A percentile compares a stretch with the other conserved stretches of the same genome.
Evolutionary conservation across 37 sponge, comb jelly and placozoan species (phyloP).

Genomic region (Bolinopsis microptera): DNA sequence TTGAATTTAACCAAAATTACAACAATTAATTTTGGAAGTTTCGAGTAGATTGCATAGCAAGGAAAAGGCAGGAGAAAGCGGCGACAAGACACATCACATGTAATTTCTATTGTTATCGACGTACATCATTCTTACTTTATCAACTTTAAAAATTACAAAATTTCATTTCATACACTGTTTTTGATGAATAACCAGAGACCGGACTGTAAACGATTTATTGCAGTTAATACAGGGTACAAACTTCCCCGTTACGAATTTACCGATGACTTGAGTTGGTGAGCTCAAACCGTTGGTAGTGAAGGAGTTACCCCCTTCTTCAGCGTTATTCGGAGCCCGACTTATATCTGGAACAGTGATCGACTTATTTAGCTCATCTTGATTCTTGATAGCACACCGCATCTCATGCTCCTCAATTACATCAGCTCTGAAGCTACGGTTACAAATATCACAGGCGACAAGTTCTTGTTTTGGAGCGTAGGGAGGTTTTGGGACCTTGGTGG

Average conservation of each 20-base stretch:
- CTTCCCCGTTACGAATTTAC: slow-evolving; percentile 46
- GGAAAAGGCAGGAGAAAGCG: no score
- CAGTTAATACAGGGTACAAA: slow-evolving; percentile 62
- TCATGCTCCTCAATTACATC: background rate
- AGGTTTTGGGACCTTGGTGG: background rate
- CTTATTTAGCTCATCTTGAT: background rate
- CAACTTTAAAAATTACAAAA: no score
- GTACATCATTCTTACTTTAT: no score
- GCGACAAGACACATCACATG: no score
- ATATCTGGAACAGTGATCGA: background rate
- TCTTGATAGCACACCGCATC: slow-evolving; percentile 18
- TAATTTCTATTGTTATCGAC: no score
- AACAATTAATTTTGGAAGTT: no score
- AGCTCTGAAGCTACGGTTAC: background rate
- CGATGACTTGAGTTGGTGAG: slow-evolving; percentile 42
- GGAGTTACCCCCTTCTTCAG: background rate
- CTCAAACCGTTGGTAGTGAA: background rate
- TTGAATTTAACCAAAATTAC: no score
- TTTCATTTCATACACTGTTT: slow-evolving; percentile 63
- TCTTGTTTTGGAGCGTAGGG: background rate
- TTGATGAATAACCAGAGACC: slow-evolving; percentile 40
- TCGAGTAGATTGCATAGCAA: no score
- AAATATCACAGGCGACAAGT: background rate
- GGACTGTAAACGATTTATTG: slow-evolving; percentile 1
- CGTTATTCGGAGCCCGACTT: background rate